These are phyloP conservation scores for Antennarius striatus DNA, from an alignment of 2,113 vertebrate genomes.

Conservation along the genomic window DNA sequence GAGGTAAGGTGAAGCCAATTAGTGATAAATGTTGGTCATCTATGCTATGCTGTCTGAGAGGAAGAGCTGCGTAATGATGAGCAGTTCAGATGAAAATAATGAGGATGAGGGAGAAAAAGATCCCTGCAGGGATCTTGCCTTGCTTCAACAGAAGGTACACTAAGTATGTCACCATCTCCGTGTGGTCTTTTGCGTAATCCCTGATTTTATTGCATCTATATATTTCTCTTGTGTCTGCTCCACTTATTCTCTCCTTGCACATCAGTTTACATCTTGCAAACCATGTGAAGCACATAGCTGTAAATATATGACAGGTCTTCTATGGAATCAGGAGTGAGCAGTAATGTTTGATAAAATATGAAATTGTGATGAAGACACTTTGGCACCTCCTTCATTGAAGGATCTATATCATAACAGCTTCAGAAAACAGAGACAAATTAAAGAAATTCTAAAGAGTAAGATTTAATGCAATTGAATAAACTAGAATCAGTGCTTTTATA, in stretches of 20 bases:
- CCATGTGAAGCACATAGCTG: conserved; percentile 16
- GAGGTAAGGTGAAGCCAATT: conserved; percentile 2
- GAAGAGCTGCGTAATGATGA: conserved; percentile 4
- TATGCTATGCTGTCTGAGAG: neutral
- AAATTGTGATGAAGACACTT: conserved; percentile 8
- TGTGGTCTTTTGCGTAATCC: conserved; percentile 11
- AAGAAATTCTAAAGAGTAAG: no score
- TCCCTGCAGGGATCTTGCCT: conserved; percentile 22
- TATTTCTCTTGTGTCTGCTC: conserved; percentile 1
- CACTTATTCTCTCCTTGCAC: conserved; percentile 9
- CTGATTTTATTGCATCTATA: conserved; percentile 17
- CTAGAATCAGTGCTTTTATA: neutral
- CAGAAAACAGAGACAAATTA: no score
- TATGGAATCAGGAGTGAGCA: conserved; percentile 19
- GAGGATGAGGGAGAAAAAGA: neutral
- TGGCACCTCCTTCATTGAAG: no score
- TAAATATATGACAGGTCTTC: conserved; percentile 29
- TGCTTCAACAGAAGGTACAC: conserved; percentile 21
- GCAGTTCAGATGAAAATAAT: conserved; percentile 12
- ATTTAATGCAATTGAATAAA: no score
- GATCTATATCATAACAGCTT: no score
- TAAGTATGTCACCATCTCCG: conserved; percentile 45
- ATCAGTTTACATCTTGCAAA: conserved; percentile 33
- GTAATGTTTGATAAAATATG: neutral
- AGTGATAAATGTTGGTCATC: neutral